Percentiles rank a stretch among this genome's conserved stretches.
Evolutionary conservation across 2,113 vertebrate species (phyloP).

Genomic region (Meles meles): DNA sequence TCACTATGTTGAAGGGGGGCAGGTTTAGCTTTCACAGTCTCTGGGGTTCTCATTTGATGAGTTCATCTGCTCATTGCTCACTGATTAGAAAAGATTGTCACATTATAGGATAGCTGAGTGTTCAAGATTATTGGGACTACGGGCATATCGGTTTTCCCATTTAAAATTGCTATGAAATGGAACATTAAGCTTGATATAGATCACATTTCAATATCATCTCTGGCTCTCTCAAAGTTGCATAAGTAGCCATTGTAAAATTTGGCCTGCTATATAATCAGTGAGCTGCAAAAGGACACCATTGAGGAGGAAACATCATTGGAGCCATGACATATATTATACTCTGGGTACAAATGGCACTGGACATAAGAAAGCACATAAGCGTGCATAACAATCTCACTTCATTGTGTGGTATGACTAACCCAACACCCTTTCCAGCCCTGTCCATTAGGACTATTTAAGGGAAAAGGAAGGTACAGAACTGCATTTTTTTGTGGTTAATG

Average conservation of each 20-base stretch:
- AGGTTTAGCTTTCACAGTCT: background rate
- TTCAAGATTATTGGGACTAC: background rate
- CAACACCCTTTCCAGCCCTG: too few species aligned
- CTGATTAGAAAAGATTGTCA: background rate
- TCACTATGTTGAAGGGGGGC: background rate
- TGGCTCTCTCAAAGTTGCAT: background rate
- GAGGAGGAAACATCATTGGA: background rate
- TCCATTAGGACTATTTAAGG: too few species aligned
- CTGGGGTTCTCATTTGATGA: background rate
- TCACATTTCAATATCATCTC: background rate
- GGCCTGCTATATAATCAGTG: background rate
- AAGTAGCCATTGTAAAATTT: background rate
- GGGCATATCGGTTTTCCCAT: background rate
- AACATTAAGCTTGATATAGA: background rate
- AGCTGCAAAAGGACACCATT: background rate
- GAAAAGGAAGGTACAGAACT: background rate
- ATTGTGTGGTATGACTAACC: fast-evolving
- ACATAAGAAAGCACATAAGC: background rate
- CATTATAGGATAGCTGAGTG: background rate
- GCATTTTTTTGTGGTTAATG: background rate
- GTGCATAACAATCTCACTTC: background rate
- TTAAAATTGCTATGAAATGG: background rate
- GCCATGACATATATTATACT: background rate
- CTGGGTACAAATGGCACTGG: background rate
- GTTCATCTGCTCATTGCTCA: background rate